phyloP scores from a whole-genome alignment of 2,113 vertebrate species.

The Himantopus leucocephalus region DNA sequence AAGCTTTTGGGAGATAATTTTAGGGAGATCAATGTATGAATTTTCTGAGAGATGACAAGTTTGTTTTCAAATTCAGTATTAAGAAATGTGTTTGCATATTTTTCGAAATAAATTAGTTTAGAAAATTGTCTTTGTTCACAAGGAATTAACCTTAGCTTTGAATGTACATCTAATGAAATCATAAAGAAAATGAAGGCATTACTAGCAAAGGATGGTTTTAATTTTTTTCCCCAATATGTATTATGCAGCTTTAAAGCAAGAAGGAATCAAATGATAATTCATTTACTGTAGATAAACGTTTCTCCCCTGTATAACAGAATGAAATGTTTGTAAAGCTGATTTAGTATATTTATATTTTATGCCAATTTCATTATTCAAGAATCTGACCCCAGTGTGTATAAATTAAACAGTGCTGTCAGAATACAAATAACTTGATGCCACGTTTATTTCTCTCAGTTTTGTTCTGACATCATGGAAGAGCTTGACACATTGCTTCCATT shows the following conservation, averaged over 20 bases:
- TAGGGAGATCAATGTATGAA: background rate
- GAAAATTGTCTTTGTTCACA: background rate
- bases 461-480: slow-evolving; percentile 85
- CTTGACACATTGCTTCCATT: slow-evolving; percentile 88
- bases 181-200: slow-evolving; percentile 14
- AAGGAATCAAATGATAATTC: background rate
- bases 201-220: background rate
- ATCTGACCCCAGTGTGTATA: slow-evolving; percentile 25
- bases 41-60: background rate
- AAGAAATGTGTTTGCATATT: background rate
- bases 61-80: background rate
- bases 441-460: slow-evolving; percentile 84
- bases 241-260: background rate
- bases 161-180: background rate
- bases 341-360: slow-evolving; percentile 42
- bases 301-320: slow-evolving; percentile 22
- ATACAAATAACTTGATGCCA: slow-evolving; percentile 58
- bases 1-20: background rate
- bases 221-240: background rate
- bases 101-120: background rate
- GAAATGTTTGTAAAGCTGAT: slow-evolving; percentile 28
- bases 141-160: background rate
- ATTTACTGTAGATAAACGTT: background rate
- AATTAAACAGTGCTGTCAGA: slow-evolving; percentile 58
- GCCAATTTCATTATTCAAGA: slow-evolving; percentile 58